A percentile compares a stretch with the other conserved stretches of the same genome.
Evolutionary conservation across 2,888 invertebrate genomes (phyloP).

Genomic region (Drepana falcataria): DNA sequence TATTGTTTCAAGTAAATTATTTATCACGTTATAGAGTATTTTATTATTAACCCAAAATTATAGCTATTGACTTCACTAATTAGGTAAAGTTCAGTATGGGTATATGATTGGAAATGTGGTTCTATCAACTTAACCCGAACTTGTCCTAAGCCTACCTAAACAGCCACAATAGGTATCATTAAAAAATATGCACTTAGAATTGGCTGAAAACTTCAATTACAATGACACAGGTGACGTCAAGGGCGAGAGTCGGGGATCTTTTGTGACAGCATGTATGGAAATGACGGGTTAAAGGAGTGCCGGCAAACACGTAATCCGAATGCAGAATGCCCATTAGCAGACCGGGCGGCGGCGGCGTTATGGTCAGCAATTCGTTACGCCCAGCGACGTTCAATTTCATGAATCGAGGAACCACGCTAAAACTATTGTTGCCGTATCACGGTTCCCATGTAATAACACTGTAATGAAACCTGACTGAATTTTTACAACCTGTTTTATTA

Average conservation of each 20-base stretch:
- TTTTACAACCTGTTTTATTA: background rate
- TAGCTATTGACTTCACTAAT: too few species aligned
- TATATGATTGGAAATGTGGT: too few species aligned
- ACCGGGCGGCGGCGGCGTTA: slow-evolving; percentile 18
- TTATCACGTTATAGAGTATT: too few species aligned
- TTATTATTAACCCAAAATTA: too few species aligned
- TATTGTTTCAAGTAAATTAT: too few species aligned
- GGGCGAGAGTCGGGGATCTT: slow-evolving; percentile 17
- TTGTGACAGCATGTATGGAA: slow-evolving; percentile 24
- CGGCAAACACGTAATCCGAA: slow-evolving; percentile 30
- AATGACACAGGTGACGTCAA: slow-evolving; percentile 20
- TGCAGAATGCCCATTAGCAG: slow-evolving; percentile 28
- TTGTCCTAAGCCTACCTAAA: too few species aligned
- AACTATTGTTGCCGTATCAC: slow-evolving; percentile 46
- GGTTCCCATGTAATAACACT: slow-evolving; percentile 40
- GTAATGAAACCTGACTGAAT: slow-evolving; percentile 10
- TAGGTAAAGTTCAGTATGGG: too few species aligned
- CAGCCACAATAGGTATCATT: too few species aligned
- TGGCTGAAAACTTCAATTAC: slow-evolving; percentile 6
- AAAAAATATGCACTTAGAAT: background rate
- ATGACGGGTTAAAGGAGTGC: slow-evolving; percentile 35
- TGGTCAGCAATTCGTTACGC: slow-evolving; percentile 46
- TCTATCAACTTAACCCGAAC: too few species aligned
- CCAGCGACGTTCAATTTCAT: slow-evolving; percentile 37
- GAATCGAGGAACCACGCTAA: slow-evolving; percentile 61